Base-by-base conservation (phyloP, 2,797 vertebrate genomes). In the Triplophysa yarkandensis region DNA sequence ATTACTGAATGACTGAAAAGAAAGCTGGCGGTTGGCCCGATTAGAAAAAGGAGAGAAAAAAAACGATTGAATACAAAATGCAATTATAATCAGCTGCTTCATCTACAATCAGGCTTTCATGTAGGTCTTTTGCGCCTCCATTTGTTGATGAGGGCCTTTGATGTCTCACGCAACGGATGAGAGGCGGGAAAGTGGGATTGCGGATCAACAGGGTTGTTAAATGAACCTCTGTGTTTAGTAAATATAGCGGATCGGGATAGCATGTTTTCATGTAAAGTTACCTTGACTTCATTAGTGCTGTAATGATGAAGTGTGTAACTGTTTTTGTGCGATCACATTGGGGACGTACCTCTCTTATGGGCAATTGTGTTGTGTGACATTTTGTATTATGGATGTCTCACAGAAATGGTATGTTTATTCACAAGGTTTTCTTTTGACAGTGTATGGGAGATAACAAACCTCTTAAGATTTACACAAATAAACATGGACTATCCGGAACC, bases 61-160 rank as follows among this genome's bases (percentile, higher is more conserved):
- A 82, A 84, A 84, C 79, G 76, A 68, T 83, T 77, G 74, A 82
- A 82, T 64, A 77, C 78, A 72, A 81, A 85, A 87, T 68, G 77
- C 74, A 84, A 83, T 85, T 83, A 82, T 85, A 83, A 87, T 86
- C 76, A 83, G 80, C n/a, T 27, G 66, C 30, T 71, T 61, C 43
- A 81, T 84, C 72, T 74, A 68, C 77, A 79, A 80, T 83, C 62
- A 17, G 70, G 66, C 62, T 76, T 84, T 83, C 76, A 81, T 62
- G 65, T 78, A 57, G 58, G 80, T 82, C 67, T 83, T 68, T 78
- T 81, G 71, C 73, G 63, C 70, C 69, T 80, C 34, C 69, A 21
- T 85, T 83, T 79, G 78, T 75, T 78, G 80, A 70, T 72, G 72
- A 55, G 43, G 58, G 64, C 81, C 81, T 85, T 83, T 82, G 82